phyloP scores from a whole-genome alignment of 1,140 invertebrate genomes.

The Druon quercuslanigerum region DNA sequence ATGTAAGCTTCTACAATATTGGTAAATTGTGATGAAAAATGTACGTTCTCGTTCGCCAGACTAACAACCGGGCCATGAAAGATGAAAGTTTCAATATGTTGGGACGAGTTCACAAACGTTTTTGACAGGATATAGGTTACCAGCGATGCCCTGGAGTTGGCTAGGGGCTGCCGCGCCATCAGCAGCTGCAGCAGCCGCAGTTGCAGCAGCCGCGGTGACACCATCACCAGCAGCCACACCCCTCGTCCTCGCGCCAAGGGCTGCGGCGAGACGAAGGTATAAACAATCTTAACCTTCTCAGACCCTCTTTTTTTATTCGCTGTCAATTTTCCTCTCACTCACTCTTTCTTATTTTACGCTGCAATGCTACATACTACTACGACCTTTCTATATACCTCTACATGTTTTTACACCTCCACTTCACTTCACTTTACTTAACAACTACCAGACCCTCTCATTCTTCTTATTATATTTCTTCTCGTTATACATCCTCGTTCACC shows the following conservation, averaged over 20 bases:
- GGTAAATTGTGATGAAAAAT: slow-evolving; percentile 31
- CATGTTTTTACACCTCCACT: background rate
- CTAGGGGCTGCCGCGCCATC: slow-evolving; percentile 72
- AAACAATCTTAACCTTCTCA: slow-evolving; percentile 45
- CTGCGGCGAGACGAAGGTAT: slow-evolving; percentile 71
- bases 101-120: slow-evolving; percentile 47
- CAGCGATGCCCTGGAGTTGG: slow-evolving; percentile 74
- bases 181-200: slow-evolving; percentile 73
- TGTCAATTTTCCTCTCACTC: background rate
- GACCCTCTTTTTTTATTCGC: slow-evolving; percentile 40
- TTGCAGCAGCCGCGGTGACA: slow-evolving; percentile 72
- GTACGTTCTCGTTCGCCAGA: slow-evolving; percentile 40
- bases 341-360: background rate
- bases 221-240: slow-evolving; percentile 72
- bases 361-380: too few species aligned
- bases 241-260: slow-evolving; percentile 72
- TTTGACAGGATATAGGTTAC: slow-evolving; percentile 73
- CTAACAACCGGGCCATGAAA: slow-evolving; percentile 40
- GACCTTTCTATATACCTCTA: background rate
- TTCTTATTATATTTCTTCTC: slow-evolving; percentile 24
- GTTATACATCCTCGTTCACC: slow-evolving; percentile 1
- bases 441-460: background rate
- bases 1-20: background rate
- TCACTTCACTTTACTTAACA: too few species aligned
- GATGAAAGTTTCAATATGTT: slow-evolving; percentile 33